Base-by-base conservation (phyloP, 2,113 vertebrate genomes). In the Phalacrocorax aristotelis region DNA sequence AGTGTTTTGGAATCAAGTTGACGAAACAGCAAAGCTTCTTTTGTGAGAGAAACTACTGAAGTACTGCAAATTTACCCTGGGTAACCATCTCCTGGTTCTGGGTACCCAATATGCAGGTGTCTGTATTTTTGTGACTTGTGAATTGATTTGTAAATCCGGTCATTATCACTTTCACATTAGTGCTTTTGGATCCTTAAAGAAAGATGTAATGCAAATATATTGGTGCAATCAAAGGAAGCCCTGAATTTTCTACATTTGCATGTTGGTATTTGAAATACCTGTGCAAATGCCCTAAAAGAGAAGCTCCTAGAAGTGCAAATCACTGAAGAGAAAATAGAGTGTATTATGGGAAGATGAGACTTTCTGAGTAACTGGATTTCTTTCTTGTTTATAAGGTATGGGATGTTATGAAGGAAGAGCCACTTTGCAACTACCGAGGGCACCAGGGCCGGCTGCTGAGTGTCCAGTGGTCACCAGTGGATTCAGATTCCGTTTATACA, bases 391-490 rank as follows among this genome's bases (percentile, higher is more conserved):
- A 26, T 36, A 66, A 99, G 99, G 99, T 99, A 52, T 99, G 99
- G 99, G 99, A 99, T 52, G 98, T 98, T 34, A 97, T 99, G 96
- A 98, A 98, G 77, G 99, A 99, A 81, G 98, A 98, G 36, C 98
- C 99, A 1, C 81, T 99, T 26, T 98, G 97, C 89, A 99, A 99
- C 97, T 99, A 99, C 97, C 98, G 99, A 29, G 99, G 99, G 58
- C 99, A 99, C 70, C 93, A 96, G 7, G 99, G 99, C 14, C 98
- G 99, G 30, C 97, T 99, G 54, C 98, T 99, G 25, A 98, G 98
- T 12, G 98, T 99, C 17, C 98, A 98, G 8, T 99, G 99, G 99
- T 99, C 99, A 5, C 99, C 99, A 0, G 96, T 99, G 49, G 99
- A 99, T 32, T 96, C 99, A 4, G 99, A 99, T 30, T 91, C 97